Percentiles rank a stretch among this genome's conserved stretches.
phyloP scores from a whole-genome alignment of 2,797 vertebrate species.

The Eleutherodactylus coqui region DNA sequence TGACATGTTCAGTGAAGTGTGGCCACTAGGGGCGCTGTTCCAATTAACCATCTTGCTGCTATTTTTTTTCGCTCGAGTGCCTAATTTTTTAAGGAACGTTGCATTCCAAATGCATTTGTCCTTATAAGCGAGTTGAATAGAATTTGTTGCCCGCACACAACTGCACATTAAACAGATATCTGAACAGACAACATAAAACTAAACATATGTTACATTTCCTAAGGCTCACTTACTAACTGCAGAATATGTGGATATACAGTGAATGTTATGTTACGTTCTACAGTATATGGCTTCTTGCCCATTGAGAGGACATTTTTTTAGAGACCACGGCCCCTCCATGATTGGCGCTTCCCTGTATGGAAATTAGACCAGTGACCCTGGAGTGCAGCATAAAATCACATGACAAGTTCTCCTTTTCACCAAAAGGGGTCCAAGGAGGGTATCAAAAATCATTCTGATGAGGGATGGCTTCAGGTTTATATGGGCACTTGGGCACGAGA shows the following conservation, averaged over 20 bases:
- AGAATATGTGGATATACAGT: neutral
- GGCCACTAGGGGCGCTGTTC: conserved; percentile 11
- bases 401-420: too few species aligned
- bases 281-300: neutral
- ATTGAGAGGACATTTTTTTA: neutral
- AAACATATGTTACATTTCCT: conserved; percentile 21
- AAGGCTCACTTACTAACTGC: neutral
- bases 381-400: too few species aligned
- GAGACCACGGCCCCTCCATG: too few species aligned
- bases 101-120: conserved; percentile 9
- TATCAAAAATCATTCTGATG: too few species aligned
- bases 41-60: neutral
- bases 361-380: too few species aligned
- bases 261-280: neutral
- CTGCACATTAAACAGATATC: conserved; percentile 16
- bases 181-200: conserved; percentile 11
- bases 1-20: neutral
- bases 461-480: too few species aligned
- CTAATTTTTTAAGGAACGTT: conserved; percentile 14
- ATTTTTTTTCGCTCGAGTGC: neutral
- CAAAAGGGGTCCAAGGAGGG: too few species aligned
- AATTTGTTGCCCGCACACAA: conserved; percentile 3
- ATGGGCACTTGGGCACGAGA: too few species aligned
- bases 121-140: neutral
- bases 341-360: too few species aligned